Evolutionary conservation across 2,113 vertebrate genomes (phyloP).

Genomic region (Pelmatolapia mariae): DNA sequence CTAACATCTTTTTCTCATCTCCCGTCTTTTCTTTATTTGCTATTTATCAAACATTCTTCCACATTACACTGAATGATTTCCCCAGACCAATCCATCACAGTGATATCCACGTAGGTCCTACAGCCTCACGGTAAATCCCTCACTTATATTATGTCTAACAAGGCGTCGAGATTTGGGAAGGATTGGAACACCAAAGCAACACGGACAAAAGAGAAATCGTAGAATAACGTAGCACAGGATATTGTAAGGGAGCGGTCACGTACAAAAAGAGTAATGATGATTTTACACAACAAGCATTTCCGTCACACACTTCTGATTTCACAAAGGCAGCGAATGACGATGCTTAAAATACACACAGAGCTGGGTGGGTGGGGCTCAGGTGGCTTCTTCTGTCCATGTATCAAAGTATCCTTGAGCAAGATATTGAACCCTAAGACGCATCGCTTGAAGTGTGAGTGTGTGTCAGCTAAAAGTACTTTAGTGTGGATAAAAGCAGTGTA

Average conservation of each 20-base stretch:
- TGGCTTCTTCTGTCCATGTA: not conserved
- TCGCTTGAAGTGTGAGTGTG: not conserved
- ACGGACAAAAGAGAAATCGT: not conserved
- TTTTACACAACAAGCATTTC: not conserved
- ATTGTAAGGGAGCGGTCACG: not conserved
- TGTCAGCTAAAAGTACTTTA: not conserved
- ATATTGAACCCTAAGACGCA: not conserved
- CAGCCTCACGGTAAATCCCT: not conserved
- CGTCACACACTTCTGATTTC: not conserved
- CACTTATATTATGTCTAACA: not conserved
- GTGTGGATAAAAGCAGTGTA: not conserved
- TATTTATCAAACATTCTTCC: not conserved
- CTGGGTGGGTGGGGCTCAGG: not conserved
- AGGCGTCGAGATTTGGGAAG: not conserved
- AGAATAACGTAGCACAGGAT: not conserved
- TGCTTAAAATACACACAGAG: not conserved
- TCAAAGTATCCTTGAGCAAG: not conserved
- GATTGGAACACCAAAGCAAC: not conserved
- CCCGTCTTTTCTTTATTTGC: not conserved
- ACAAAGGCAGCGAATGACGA: not conserved
- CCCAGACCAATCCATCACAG: not conserved
- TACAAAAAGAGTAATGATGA: not conserved
- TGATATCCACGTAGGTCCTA: not conserved
- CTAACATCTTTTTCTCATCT: not conserved
- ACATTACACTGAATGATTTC: not conserved